Conservation (phyloP, 2,888 invertebrate species). For the Yponomeuta cagnagella region DNA sequence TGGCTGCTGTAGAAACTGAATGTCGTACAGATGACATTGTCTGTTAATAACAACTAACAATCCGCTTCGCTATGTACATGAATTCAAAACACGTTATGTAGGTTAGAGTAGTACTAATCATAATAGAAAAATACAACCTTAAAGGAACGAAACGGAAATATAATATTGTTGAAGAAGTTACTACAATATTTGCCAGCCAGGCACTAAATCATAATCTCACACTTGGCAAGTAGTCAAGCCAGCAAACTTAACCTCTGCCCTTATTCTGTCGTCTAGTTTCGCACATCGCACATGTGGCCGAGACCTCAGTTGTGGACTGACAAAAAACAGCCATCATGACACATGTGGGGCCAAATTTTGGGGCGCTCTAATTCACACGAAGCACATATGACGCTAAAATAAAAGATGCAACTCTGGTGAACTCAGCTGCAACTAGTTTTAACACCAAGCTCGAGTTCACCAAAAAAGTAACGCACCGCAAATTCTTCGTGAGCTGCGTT, state of each 20-base stretch:
- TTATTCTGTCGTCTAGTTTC: conserved; percentile 33
- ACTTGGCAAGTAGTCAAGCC: background rate
- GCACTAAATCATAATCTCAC: background rate
- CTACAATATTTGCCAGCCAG: background rate
- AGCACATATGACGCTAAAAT: conserved; percentile 11
- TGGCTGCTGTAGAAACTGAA: conserved; percentile 54
- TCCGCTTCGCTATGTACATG: conserved; percentile 7
- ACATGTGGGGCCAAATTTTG: conserved; percentile 52
- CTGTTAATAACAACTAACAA: conserved; percentile 42
- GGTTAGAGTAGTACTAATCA: background rate
- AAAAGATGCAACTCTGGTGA: background rate
- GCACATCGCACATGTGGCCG: conserved; percentile 58
- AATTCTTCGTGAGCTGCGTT: background rate
- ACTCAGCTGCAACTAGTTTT: background rate
- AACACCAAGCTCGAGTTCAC: background rate
- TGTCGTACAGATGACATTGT: conserved; percentile 44
- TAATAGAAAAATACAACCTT: background rate
- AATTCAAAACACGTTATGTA: background rate
- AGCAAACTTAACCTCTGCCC: background rate
- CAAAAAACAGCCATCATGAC: conserved; percentile 57
- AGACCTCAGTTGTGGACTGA: conserved; percentile 54
- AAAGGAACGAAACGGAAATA: background rate
- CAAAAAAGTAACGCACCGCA: background rate
- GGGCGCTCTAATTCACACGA: conserved; percentile 40
- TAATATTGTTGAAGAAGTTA: background rate